A percentile compares a stretch with the other conserved stretches of the same genome.
Evolutionary conservation across 2,888 invertebrate species (phyloP).

Genomic region (Drosophila basisetae): DNA sequence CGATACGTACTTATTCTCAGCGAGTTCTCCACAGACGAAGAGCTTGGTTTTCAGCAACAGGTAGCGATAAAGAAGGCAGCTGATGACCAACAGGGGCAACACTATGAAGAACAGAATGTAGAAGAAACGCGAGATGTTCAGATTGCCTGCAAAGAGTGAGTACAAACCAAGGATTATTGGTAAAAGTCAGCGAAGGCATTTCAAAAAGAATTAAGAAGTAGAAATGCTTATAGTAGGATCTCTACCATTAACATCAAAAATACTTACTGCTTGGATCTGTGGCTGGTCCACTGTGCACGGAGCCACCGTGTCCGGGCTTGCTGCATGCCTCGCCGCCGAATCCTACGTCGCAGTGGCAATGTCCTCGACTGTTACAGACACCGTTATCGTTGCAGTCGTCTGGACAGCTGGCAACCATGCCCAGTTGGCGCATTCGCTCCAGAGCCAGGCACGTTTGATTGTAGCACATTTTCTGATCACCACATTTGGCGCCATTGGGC

Average conservation of each 20-base stretch:
- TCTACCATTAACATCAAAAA: no score
- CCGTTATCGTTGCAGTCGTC: slow-evolving; percentile 94
- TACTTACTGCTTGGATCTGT: slow-evolving; percentile 92
- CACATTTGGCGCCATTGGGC: slow-evolving; percentile 91
- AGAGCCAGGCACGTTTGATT: slow-evolving; percentile 94
- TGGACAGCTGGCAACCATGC: slow-evolving; percentile 88
- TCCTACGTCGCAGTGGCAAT: slow-evolving; percentile 97
- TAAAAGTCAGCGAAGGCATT: no score
- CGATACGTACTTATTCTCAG: slow-evolving; percentile 85
- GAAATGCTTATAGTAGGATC: no score
- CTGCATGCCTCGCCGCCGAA: slow-evolving; percentile 95
- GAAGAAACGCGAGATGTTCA: slow-evolving; percentile 91
- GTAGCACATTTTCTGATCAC: slow-evolving; percentile 92
- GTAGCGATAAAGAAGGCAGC: slow-evolving; percentile 92
- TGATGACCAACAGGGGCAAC: slow-evolving; percentile 90
- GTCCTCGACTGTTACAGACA: slow-evolving; percentile 94
- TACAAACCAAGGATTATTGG: no score
- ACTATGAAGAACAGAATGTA: slow-evolving; percentile 95
- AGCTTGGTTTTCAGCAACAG: slow-evolving; percentile 88
- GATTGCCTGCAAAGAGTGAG: slow-evolving; percentile 86
- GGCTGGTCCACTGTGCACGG: slow-evolving; percentile 95
- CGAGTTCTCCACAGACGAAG: slow-evolving; percentile 86
- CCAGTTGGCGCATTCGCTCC: slow-evolving; percentile 87
- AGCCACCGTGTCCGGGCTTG: slow-evolving; percentile 95
- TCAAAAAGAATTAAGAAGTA: no score